Evolutionary conservation across 2,888 invertebrate species (phyloP), one percentile per base, ranked within the genome.

Genomic region (Drosophila mayaguana): DNA sequence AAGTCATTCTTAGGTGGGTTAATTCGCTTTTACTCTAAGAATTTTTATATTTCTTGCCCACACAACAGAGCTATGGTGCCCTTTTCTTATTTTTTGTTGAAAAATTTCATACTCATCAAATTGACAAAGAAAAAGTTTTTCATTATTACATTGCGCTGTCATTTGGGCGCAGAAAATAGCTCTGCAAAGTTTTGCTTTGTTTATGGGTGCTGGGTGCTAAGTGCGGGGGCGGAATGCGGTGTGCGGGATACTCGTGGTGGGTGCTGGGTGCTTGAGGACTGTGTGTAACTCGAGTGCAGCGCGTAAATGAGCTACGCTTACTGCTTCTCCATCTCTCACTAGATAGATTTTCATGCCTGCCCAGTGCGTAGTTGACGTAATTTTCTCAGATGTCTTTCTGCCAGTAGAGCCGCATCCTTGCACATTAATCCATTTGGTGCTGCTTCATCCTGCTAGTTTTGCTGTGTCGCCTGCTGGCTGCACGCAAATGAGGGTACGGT

Each of bases 41-140:
- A 64, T 68, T 77, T 75, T 81, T 67, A 72, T 75, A 70, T 83
- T 80, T 80, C 67, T 72, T 79, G 65, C 63, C 75, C 42, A 50
- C 43, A 50, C 8, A 55, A 50, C 45, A 38, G 28, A 54, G 64
- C 57, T 62, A 50, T 57, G 48, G 63, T 62, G 34, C 34, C 28
- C 36, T 50, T 60, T 50, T 42, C 32, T 32, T 40, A 55, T 61
- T 68, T 77, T 68, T 69, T 67, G 45, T n/a, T 76, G 70, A 80
- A 86, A 82, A 83, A 89, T 88, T 84, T 90, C 86, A 80, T 91
- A 83, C 90, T 90, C 88, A 89, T 91, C 90, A 91, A 89, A 87
- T 89, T 91, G 91, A 91, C 91, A 91, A 90, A 89, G 90, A 90
- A 89, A 91, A 91, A 91, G 84, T 91, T 91, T 91, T 91, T 89